Base-by-base conservation (phyloP, 2,113 vertebrate genomes). In the Semicossyphus pulcher region DNA sequence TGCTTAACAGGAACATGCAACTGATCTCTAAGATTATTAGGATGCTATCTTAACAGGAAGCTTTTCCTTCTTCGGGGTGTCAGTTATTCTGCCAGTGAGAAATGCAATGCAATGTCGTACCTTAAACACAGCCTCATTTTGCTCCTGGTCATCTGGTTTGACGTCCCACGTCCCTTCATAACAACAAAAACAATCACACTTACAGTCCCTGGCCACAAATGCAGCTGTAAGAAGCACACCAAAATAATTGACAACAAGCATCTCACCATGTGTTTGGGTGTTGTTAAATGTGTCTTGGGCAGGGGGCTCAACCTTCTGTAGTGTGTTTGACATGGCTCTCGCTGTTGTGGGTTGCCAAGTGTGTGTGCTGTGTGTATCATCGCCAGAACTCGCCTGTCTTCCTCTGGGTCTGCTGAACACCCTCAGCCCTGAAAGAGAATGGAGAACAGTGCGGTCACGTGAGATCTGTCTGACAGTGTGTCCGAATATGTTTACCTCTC, bases 41-140 rank as follows among this genome's bases (percentile, higher is more conserved):
- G n/a, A 41, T 3, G 1, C 31, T 48, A 10, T n/a, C n/a, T n/a
- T n/a, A n/a, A n/a, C 32, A 32, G 28, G 10, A n/a, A 44, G 28
- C 25, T 58, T 49, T 32, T 28, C 2, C 1, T 20, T 66, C 18
- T 66, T 20, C 0, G 4, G 10, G 7, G 15, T 9, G 23, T 20
- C 7, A 54, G 20, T 32, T 7, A 18, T 25, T 45, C 28, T 34
- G 29, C 37, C 49, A 21, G 26, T 6, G 39, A 53, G 20, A 21
- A 9, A n/a, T n/a, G n/a, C n/a, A n/a, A n/a, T n/a, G n/a, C n/a
- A n/a, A n/a, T 31, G 1, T 36, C 15, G 10, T 81, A 90, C 91
- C 93, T 90, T 80, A 39, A 90, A 71, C 62, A 90, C 92, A 9
- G 88, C 90, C 49, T 92, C 90, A 25, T 74, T 86, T 39, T 93